Evolutionary conservation across 2,113 vertebrate genomes (phyloP).

Genomic region (Silurus asotus): DNA sequence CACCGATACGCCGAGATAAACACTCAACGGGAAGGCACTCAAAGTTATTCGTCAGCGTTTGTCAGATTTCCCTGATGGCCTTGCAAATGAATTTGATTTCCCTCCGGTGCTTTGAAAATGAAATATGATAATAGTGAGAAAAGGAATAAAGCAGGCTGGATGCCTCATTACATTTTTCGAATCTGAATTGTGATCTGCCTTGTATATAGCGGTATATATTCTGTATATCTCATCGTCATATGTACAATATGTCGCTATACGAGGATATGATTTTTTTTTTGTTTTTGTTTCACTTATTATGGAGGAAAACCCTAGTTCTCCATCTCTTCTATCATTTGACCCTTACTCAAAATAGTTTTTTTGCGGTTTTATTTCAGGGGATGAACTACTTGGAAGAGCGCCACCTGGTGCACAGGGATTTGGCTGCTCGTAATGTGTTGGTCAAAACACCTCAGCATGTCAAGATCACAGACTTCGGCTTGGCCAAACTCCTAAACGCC

Average conservation of each 20-base stretch:
- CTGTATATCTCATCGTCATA: background rate
- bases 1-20: slow-evolving; percentile 11
- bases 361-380: slow-evolving; percentile 74
- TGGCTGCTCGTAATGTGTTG: slow-evolving; percentile 93
- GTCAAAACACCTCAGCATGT: slow-evolving; percentile 96
- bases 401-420: slow-evolving; percentile 92
- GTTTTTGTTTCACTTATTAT: background rate
- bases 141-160: background rate
- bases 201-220: background rate
- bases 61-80: slow-evolving; percentile 7
- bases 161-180: background rate
- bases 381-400: slow-evolving; percentile 98
- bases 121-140: background rate
- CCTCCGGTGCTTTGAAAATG: background rate
- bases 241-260: background rate
- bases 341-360: background rate
- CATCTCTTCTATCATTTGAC: background rate
- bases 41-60: background rate
- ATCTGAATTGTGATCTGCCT: background rate
- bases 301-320: background rate
- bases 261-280: background rate
- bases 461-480: slow-evolving; percentile 96
- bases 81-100: background rate
- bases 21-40: background rate
- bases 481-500: slow-evolving; percentile 90